Evolutionary conservation across 2,113 vertebrate species (phyloP).

Genomic region (Leucoraja erinaceus): DNA sequence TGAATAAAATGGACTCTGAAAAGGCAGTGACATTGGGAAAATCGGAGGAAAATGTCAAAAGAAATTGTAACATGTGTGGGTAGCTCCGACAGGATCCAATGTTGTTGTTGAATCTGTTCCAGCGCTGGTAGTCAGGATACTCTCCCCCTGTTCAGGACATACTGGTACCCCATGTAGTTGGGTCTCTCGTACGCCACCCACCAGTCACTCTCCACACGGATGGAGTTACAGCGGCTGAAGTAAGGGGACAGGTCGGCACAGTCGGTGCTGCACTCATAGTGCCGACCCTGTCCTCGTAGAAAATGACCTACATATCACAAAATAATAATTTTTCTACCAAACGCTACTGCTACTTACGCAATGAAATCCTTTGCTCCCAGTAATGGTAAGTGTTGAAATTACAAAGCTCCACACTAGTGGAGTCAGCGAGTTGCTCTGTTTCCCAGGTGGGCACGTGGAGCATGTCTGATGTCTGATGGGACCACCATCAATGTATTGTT

Average conservation of each 20-base stretch:
- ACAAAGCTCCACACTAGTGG: background rate
- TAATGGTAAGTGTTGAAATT: background rate
- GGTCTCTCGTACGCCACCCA: conserved; percentile 52
- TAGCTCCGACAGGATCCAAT: conserved; percentile 41
- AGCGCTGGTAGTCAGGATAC: conserved; percentile 40
- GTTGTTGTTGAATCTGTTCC: conserved; percentile 42
- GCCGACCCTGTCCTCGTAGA: conserved; percentile 41
- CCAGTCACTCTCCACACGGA: conserved; percentile 47
- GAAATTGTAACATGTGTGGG: conserved; percentile 33
- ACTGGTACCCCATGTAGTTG: conserved; percentile 43
- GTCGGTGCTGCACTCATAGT: conserved; percentile 48
- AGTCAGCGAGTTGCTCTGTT: background rate
- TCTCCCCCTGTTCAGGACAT: conserved; percentile 41
- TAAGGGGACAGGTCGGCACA: conserved; percentile 48
- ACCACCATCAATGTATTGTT: background rate
- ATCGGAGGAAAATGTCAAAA: background rate
- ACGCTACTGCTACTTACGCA: background rate
- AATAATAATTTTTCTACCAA: background rate
- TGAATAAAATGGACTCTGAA: background rate
- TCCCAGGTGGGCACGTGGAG: background rate
- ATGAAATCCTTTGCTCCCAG: background rate
- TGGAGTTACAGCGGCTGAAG: conserved; percentile 49
- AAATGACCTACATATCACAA: conserved; percentile 37
- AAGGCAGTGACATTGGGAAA: background rate
- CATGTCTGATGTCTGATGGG: background rate